Conservation (phyloP, 2,888 invertebrate genomes). For the Sminthurinus aureus region DNA sequence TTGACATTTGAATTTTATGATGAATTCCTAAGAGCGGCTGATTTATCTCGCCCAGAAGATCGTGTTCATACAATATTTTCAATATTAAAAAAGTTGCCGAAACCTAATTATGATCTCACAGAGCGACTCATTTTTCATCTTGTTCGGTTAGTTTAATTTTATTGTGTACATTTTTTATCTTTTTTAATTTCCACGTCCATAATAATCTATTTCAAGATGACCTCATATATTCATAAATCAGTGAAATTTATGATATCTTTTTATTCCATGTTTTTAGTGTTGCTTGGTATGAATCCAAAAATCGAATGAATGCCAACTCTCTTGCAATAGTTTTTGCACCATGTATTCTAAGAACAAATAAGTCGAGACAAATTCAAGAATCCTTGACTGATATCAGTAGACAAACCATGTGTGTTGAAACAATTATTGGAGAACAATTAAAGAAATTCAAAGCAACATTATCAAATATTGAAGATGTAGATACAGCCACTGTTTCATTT, state of each 20-base stretch:
- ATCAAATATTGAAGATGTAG: slow-evolving; percentile 88
- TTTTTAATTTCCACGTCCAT: not conserved
- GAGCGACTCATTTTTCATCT: slow-evolving; percentile 92
- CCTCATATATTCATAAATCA: no score
- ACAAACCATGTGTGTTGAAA: slow-evolving; percentile 89
- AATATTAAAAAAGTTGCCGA: slow-evolving; percentile 87
- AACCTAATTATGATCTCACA: slow-evolving; percentile 87
- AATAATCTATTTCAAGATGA: not conserved
- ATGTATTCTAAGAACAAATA: slow-evolving; percentile 88
- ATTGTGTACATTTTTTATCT: not conserved
- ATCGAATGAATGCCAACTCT: slow-evolving; percentile 90
- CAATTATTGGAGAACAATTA: slow-evolving; percentile 87
- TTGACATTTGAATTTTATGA: slow-evolving; percentile 93
- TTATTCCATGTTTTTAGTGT: slow-evolving; percentile 67
- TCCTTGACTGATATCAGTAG: slow-evolving; percentile 88
- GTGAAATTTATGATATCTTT: no score
- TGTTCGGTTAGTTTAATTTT: slow-evolving; percentile 68
- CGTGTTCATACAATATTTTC: slow-evolving; percentile 84
- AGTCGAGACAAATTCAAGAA: slow-evolving; percentile 87
- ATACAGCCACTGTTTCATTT: slow-evolving; percentile 86
- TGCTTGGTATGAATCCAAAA: slow-evolving; percentile 83
- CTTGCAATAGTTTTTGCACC: slow-evolving; percentile 95
- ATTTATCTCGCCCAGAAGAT: slow-evolving; percentile 81
- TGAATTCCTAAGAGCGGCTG: slow-evolving; percentile 89
- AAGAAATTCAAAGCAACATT: slow-evolving; percentile 82